A percentile compares a stretch with the other conserved stretches of the same genome.
These are phyloP conservation scores for Lethenteron reissneri DNA, from an alignment of 2,113 vertebrate genomes.

Conservation along the genomic window DNA sequence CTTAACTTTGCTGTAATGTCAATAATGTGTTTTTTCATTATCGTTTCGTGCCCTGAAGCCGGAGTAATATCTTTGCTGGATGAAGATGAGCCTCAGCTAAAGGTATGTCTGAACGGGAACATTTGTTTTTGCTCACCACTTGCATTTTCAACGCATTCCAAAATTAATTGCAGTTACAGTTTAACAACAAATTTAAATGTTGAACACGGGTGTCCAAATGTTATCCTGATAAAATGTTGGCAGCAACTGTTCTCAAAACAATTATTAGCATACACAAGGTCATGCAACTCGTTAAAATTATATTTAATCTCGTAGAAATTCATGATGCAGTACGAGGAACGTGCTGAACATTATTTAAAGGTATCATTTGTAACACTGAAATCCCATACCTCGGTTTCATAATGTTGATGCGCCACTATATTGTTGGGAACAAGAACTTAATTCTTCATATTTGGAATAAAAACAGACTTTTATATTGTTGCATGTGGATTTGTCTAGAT, in stretches of 20 bases:
- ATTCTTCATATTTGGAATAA: not conserved
- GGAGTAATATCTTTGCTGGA: constrained; percentile 97
- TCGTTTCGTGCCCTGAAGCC: constrained; percentile 34
- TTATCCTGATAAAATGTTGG: not conserved
- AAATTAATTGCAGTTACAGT: not conserved
- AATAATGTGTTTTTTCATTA: not conserved
- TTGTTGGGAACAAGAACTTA: no score
- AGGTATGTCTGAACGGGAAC: constrained; percentile 29
- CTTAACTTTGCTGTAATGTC: not conserved
- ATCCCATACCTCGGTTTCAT: no score
- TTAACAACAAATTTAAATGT: not conserved
- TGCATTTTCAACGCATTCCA: not conserved
- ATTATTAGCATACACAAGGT: not conserved
- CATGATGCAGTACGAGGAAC: no score
- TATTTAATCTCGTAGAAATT: no score
- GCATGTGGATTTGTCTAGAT: not conserved
- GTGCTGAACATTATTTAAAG: no score
- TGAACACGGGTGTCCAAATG: not conserved
- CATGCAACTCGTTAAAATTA: not conserved
- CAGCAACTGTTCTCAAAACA: not conserved
- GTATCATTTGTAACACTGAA: no score
- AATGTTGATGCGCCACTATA: no score
- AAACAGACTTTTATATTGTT: not conserved
- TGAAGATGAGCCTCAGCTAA: constrained; percentile 91
- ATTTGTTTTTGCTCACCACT: no score